Percentiles rank a stretch among this genome's conserved stretches.
phyloP scores from a whole-genome alignment of 2,797 vertebrate species.

The Micrastur ruficollis region DNA sequence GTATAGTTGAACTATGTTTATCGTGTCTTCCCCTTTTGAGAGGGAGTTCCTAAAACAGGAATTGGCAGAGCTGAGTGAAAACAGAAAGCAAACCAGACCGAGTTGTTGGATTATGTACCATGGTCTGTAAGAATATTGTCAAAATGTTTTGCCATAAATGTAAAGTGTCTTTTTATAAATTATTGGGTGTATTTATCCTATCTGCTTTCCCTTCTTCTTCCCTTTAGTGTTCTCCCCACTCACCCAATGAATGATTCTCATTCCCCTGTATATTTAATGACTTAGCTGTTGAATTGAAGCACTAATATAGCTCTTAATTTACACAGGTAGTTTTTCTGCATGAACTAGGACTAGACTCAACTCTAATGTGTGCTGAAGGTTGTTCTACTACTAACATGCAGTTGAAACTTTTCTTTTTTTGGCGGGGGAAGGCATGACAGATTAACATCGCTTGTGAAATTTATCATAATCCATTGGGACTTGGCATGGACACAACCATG shows the following conservation, averaged over 20 bases:
- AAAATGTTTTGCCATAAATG: neutral
- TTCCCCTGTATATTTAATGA: neutral
- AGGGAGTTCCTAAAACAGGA: neutral
- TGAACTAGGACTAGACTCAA: neutral
- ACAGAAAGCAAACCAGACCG: neutral
- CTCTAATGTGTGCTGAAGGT: neutral
- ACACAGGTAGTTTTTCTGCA: neutral
- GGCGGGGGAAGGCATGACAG: neutral
- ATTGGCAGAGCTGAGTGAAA: neutral
- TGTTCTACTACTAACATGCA: neutral
- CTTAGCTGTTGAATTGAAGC: neutral
- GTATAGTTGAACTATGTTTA: neutral
- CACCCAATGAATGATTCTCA: neutral
- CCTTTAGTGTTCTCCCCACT: neutral
- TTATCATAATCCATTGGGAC: neutral
- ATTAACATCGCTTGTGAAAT: neutral
- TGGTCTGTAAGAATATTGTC: neutral
- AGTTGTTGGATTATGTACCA: neutral
- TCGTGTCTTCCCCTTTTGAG: neutral
- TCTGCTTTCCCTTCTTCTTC: neutral
- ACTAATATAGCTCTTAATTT: neutral
- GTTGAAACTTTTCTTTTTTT: neutral
- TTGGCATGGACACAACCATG: neutral
- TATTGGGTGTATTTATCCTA: neutral
- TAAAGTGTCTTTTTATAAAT: neutral